Evolutionary conservation across 1,140 invertebrate species (phyloP), one percentile per base, ranked within the genome.

Genomic region (Parapsyche elsis): DNA sequence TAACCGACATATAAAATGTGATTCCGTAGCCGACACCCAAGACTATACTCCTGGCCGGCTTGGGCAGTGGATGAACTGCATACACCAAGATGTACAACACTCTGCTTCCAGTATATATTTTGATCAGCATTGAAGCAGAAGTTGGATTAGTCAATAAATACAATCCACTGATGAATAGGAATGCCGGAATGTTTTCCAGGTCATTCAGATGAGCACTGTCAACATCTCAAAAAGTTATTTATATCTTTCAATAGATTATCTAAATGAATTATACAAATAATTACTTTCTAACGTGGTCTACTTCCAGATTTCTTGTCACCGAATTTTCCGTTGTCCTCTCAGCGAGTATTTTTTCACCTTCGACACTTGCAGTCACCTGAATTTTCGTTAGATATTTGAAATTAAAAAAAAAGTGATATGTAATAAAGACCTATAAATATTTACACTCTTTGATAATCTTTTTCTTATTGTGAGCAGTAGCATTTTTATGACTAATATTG

Each of bases 151-250:
- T 94, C 0, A 91, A 86, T n/a, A 93, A 84, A 84, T 93, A 95
- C 16, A 94, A 83, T 0, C 91, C 89, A 5, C 88, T 91, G 19
- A 92, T 85, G 5, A 93, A 84, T 84, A 93, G 89, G 84, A 94
- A 95, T 1, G 91, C 87, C 0, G 92, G 88, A 75, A 94, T 94
- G 84, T 94, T 95, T 86, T 95, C 94, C 83, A 95, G 84, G 84
- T 95, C 94, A 84, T 95, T 95, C 71, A 92, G 85, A 85, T 94
- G 93, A 64, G 93, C 93, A 78, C 93, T 90, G 83, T 45, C 73
- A 79, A 79, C 26, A 49, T 44, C 7, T 26, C 2, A 67, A 23
- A 4, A 4, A 26, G 19, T 67, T 21, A 5, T 57, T 73, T 16
- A 16, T 5, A 21, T 1, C n/a, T 71, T 78, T 14, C 2, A n/a